phyloP scores from a whole-genome alignment of 2,113 vertebrate species.

The Zosterops borbonicus region DNA sequence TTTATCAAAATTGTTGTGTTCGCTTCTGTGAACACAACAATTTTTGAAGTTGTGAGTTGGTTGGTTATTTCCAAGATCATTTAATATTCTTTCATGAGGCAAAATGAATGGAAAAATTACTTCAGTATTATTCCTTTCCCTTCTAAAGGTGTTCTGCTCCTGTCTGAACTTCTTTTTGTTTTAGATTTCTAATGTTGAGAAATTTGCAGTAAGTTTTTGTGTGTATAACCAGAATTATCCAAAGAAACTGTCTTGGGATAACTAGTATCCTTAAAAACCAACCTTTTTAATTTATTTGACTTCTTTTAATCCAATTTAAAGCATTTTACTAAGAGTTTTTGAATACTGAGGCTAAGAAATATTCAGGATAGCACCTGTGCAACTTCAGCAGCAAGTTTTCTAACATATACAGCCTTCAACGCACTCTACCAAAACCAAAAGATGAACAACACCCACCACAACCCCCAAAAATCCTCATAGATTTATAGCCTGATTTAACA shows the following conservation, averaged over 20 bases:
- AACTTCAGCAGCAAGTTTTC: neutral
- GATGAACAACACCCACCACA: accelerated
- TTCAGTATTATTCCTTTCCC: neutral
- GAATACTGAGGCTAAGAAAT: neutral
- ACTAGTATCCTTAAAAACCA: neutral
- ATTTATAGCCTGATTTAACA: neutral
- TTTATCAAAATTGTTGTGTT: no score
- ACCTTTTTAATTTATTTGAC: neutral
- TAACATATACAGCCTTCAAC: neutral
- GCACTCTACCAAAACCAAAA: neutral
- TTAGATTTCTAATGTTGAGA: neutral
- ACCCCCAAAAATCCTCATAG: accelerated
- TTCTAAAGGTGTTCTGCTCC: neutral
- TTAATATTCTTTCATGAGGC: neutral
- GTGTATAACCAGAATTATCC: neutral
- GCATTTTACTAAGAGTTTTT: neutral
- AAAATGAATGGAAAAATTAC: neutral
- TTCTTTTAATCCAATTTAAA: neutral
- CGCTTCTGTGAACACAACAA: neutral
- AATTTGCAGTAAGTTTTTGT: neutral
- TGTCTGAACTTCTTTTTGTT: neutral
- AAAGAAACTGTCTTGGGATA: neutral
- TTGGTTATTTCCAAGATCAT: neutral
- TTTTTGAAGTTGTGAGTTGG: neutral
- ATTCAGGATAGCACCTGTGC: neutral